A percentile compares a stretch with the other conserved stretches of the same genome.
Conservation (phyloP, 2,113 vertebrate species). For the Mohoua ochrocephala region DNA sequence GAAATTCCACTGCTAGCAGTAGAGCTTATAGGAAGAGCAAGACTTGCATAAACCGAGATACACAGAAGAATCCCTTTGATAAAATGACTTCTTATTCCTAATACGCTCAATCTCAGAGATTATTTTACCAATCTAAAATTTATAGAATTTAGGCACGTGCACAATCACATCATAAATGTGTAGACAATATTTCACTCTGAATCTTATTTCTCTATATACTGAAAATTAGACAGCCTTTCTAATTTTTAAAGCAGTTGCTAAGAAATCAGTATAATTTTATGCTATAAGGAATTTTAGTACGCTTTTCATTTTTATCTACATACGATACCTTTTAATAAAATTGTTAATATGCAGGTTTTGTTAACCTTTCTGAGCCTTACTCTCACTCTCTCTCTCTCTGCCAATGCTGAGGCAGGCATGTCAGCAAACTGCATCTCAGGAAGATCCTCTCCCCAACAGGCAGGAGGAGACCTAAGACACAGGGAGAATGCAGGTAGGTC, state of each 20-base stretch:
- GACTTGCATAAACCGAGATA: not conserved
- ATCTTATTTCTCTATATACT: not conserved
- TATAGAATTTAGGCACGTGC: not conserved
- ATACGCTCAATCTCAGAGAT: not conserved
- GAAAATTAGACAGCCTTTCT: not conserved
- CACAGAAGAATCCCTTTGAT: not conserved
- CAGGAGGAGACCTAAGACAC: not conserved
- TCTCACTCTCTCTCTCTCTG: not conserved
- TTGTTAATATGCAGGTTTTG: not conserved
- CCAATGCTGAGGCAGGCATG: rapidly evolving
- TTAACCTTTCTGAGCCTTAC: not conserved
- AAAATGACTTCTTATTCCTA: not conserved
- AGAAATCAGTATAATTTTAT: not conserved
- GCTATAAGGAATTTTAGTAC: not conserved
- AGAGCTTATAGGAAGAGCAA: not conserved
- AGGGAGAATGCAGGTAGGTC: not conserved
- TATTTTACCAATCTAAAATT: not conserved
- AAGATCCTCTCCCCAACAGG: not conserved
- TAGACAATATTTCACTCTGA: not conserved
- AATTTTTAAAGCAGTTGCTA: not conserved
- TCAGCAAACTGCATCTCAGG: not conserved
- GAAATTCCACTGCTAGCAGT: not conserved
- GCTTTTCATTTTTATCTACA: not conserved
- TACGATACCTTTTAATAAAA: not conserved
- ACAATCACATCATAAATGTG: not conserved